A percentile compares a stretch with the other conserved stretches of the same genome.
Conservation (phyloP, 2,113 vertebrate species). For the Paramormyrops kingsleyae region DNA sequence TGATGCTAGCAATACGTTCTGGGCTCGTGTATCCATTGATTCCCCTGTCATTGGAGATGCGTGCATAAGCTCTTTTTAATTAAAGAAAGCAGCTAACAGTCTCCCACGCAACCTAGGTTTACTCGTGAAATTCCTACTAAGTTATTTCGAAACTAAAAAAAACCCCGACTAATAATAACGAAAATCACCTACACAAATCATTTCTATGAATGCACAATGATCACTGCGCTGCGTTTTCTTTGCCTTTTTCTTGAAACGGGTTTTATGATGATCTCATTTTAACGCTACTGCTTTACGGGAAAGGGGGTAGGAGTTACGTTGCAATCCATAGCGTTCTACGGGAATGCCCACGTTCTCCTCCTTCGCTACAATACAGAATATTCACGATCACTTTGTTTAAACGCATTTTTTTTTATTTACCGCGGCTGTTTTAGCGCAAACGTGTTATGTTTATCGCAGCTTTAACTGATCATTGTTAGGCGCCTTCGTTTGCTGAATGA, state of each 20-base stretch:
- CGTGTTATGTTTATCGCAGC: slow-evolving; percentile 9
- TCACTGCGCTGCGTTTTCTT: neutral
- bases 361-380: neutral
- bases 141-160: neutral
- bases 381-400: neutral
- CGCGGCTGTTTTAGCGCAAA: neutral
- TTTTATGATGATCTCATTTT: slow-evolving; percentile 50
- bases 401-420: neutral
- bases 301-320: slow-evolving; percentile 49
- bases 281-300: slow-evolving; percentile 49
- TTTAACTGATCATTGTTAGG: neutral
- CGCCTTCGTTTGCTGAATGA: slow-evolving; percentile 17
- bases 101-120: neutral
- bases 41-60: slow-evolving; percentile 4
- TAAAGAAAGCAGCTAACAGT: neutral
- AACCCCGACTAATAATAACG: neutral
- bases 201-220: neutral
- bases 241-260: slow-evolving; percentile 24
- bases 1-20: neutral
- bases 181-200: neutral
- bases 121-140: neutral
- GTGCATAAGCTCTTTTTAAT: slow-evolving; percentile 15
- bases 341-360: slow-evolving; percentile 6
- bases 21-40: slow-evolving; percentile 12
- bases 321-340: slow-evolving; percentile 40